phyloP scores from a whole-genome alignment of 2,888 invertebrate species.

The Acleris emargana region DNA sequence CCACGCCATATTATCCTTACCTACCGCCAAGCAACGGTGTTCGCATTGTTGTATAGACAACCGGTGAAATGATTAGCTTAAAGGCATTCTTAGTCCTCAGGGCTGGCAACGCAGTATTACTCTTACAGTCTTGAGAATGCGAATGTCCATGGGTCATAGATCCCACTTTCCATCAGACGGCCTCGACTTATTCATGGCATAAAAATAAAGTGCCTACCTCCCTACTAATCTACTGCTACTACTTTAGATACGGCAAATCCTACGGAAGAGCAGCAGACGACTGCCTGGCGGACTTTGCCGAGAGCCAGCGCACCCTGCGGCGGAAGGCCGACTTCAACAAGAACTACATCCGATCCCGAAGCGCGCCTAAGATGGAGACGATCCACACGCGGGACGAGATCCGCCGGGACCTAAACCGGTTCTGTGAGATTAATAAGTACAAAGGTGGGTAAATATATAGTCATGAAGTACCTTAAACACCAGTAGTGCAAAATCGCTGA shows the following conservation, averaged over 20 bases:
- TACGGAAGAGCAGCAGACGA: slow-evolving; percentile 84
- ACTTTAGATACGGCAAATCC: slow-evolving; percentile 79
- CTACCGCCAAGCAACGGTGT: no score
- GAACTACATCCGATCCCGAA: slow-evolving; percentile 75
- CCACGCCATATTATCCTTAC: no score
- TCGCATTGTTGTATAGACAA: no score
- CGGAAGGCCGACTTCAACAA: slow-evolving; percentile 72
- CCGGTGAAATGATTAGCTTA: no score
- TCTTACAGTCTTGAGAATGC: no score
- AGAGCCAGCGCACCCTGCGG: slow-evolving; percentile 68
- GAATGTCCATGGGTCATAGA: no score
- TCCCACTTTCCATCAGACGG: no score
- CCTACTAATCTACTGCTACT: slow-evolving; percentile 15
- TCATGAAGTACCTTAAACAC: not conserved
- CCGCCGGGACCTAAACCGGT: slow-evolving; percentile 74
- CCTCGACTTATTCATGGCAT: no score
- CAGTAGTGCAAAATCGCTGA: no score
- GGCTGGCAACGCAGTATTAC: no score
- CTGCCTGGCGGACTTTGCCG: slow-evolving; percentile 83
- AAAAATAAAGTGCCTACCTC: not conserved
- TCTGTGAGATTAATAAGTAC: slow-evolving; percentile 80
- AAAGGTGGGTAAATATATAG: slow-evolving; percentile 64
- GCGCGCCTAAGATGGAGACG: slow-evolving; percentile 84
- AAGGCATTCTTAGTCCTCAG: no score
- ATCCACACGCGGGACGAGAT: slow-evolving; percentile 83